A percentile compares a stretch with the other conserved stretches of the same genome.
Evolutionary conservation across 2,888 invertebrate species (phyloP).

Genomic region (Drosophila subquinaria): DNA sequence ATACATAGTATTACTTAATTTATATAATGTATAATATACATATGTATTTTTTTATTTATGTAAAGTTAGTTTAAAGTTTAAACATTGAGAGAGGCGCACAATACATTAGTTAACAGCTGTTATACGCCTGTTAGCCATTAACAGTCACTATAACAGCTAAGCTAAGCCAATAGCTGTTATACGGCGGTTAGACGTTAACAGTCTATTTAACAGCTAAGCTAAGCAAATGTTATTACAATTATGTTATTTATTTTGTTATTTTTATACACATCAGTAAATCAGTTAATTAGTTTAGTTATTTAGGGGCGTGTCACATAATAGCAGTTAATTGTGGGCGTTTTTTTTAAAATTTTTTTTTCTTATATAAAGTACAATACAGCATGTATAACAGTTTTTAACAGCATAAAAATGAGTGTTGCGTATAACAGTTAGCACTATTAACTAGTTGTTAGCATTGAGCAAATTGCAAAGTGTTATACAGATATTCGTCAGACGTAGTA

Average conservation of each 20-base stretch:
- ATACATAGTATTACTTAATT: slow-evolving; percentile 29
- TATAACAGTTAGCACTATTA: slow-evolving; percentile 66
- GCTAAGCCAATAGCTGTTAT: slow-evolving; percentile 3
- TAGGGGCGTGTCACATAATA: slow-evolving; percentile 19
- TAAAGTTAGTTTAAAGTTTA: slow-evolving; percentile 34
- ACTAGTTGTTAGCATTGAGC: slow-evolving; percentile 60
- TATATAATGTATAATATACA: slow-evolving; percentile 21
- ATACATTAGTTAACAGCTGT: slow-evolving; percentile 31
- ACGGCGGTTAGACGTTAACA: too few relatives aligned
- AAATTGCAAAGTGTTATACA: slow-evolving; percentile 52
- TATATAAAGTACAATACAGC: slow-evolving; percentile 59
- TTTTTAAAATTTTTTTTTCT: not conserved
- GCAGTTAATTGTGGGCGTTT: slow-evolving; percentile 49
- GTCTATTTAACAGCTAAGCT: too few relatives aligned
- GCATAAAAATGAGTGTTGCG: slow-evolving; percentile 35
- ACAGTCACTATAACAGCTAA: slow-evolving; percentile 39
- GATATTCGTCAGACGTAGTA: slow-evolving; percentile 27
- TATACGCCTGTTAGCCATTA: slow-evolving; percentile 31
- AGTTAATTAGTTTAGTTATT: slow-evolving; percentile 12
- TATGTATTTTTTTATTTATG: not conserved
- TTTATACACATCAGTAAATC: slow-evolving; percentile 30
- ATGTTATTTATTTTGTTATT: not conserved
- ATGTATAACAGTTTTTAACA: slow-evolving; percentile 70
- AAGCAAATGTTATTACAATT: too few relatives aligned
- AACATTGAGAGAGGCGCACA: slow-evolving; percentile 43